Base-by-base conservation (phyloP, 2,888 invertebrate species). In the Venustoraphidia nigricollis region DNA sequence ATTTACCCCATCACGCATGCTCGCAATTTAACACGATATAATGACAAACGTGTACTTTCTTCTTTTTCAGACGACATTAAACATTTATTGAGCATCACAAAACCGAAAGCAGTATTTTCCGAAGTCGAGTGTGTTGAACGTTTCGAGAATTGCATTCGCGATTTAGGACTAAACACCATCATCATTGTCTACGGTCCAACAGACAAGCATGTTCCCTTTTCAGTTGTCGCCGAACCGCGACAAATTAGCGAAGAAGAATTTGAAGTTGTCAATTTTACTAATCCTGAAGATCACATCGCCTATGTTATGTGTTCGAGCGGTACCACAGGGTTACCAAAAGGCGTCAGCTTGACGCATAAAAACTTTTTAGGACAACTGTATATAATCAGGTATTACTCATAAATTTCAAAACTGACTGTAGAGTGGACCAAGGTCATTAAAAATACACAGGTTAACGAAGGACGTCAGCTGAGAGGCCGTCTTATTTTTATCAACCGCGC, bases 241-340 rank as follows among this genome's bases (percentile, higher is more conserved):
- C 8, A 39, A 13, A 14, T 9, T 9, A n/a, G 9, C 14, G 42
- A 42, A 10, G 17, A 42, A 10, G 42, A 42, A 8, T 42, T 42
- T 9, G 42, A 42, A 10, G 17, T 34, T 4, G 34, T 42, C 34
- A 34, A 42, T 17, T 42, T 42, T 27, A 34, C 17, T 2, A 27
- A 42, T 17, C 42, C 42, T 10, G 17, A 34, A 11, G 42, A 42
- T 11, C 42, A 34, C 8, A 53, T 58, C 1, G 58, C 58, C 6
- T 54, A 58, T 14, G 56, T 62, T 34, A 44, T 81, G 50, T 80
- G 76, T 62, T 83, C 82, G 36, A 81, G 81, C 48, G 83, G 83
- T 42, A 83, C 83, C 0, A 76, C 76, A 13, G 83, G 83, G 1
- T 62, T 80, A 57, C 77, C 81, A 1, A 81, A 82, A 64, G 80